These are phyloP conservation scores for Oreochromis niloticus DNA, from an alignment of 2,113 vertebrate genomes.

Conservation along the genomic window DNA sequence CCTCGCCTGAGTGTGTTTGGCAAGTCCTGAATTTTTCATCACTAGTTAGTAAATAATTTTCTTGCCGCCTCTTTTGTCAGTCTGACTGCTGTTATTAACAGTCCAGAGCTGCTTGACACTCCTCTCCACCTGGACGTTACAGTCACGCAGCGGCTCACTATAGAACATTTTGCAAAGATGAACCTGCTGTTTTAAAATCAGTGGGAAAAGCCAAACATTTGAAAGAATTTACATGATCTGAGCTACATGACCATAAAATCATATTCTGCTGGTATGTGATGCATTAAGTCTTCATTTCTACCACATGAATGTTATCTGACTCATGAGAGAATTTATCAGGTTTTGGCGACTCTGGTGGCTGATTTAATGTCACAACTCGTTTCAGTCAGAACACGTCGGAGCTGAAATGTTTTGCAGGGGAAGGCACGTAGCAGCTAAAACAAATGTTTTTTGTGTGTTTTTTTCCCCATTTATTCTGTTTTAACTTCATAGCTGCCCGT, in stretches of 20 bases:
- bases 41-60: background rate
- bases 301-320: background rate
- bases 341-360: background rate
- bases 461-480: background rate
- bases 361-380: background rate
- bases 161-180: background rate
- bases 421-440: background rate
- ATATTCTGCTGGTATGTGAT: background rate
- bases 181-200: background rate
- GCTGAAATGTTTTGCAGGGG: background rate
- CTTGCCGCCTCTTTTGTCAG: background rate
- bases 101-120: background rate
- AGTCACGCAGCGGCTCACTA: background rate
- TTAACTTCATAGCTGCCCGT: background rate
- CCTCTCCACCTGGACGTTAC: background rate
- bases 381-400: background rate
- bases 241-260: background rate
- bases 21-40: background rate
- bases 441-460: rapidly evolving
- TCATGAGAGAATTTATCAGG: background rate
- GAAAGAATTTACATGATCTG: background rate
- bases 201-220: background rate
- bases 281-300: background rate
- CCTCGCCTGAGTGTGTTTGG: background rate
- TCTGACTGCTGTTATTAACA: background rate